Conservation (phyloP, 2,888 invertebrate species). For the Philhelius pedissequus region DNA sequence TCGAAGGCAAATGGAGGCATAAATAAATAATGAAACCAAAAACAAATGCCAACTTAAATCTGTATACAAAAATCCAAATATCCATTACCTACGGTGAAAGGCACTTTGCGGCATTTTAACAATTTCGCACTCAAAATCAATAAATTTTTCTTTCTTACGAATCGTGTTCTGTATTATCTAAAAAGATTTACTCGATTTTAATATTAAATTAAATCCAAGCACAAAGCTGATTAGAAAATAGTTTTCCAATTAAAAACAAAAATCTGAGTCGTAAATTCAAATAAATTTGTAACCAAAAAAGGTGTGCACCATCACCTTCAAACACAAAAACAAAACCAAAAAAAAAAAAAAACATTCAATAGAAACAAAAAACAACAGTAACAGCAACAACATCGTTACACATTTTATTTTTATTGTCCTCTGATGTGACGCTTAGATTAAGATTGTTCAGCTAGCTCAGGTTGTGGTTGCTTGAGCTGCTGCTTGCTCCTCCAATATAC, state of each 20-base stretch:
- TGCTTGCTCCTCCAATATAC: neutral
- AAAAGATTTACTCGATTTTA: neutral
- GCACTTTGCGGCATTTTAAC: neutral
- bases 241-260: constrained; percentile 45
- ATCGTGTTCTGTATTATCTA: constrained; percentile 2
- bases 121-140: constrained; percentile 2
- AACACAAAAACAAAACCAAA: too few relatives aligned
- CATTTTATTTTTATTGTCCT: constrained; percentile 59
- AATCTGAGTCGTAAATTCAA: constrained; percentile 30
- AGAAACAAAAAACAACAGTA: neutral
- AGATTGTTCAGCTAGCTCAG: constrained; percentile 22
- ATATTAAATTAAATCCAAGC: neutral
- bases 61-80: neutral
- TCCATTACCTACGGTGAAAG: constrained; percentile 2
- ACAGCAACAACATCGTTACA: constrained; percentile 29
- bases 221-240: constrained; percentile 22
- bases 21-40: neutral
- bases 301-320: constrained; percentile 38
- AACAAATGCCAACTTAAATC: neutral
- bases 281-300: constrained; percentile 31
- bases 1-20: neutral
- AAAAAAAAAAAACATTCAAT: neutral
- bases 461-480: neutral
- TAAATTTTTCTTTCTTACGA: neutral
- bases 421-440: constrained; percentile 58